phyloP scores from a whole-genome alignment of 2,888 invertebrate species.

The Cristatella mucedo region DNA sequence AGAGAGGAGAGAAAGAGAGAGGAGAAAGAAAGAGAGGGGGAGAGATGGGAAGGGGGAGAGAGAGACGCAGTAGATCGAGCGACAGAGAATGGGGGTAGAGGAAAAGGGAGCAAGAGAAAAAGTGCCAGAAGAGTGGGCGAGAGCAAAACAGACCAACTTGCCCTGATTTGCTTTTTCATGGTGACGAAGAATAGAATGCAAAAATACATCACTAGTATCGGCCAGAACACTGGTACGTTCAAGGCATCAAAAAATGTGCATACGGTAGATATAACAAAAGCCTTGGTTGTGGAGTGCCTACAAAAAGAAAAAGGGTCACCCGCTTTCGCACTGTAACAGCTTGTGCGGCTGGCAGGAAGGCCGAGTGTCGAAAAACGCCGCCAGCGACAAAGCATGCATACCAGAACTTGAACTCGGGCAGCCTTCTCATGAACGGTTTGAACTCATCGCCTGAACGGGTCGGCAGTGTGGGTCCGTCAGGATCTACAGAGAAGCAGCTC shows the following conservation, averaged over 20 bases:
- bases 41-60: no score
- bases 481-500: no score
- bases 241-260: constrained; percentile 95
- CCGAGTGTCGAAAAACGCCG: no score
- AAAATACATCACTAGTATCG: constrained; percentile 98
- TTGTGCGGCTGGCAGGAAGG: no score
- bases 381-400: constrained; percentile 18
- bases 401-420: constrained; percentile 99
- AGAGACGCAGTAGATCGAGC: no score
- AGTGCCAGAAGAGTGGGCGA: background rate
- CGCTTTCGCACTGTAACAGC: no score
- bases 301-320: constrained; percentile 11
- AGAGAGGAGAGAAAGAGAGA: no score
- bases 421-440: constrained; percentile 79
- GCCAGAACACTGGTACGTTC: constrained; percentile 99
- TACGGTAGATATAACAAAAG: constrained; percentile 68
- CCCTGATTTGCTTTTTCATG: constrained; percentile 99
- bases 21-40: no score
- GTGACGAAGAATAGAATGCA: constrained; percentile 93
- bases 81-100: no score
- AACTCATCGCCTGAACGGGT: constrained; percentile 92
- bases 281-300: constrained; percentile 76
- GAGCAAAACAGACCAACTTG: constrained; percentile 39
- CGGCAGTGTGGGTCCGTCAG: constrained; percentile 86
- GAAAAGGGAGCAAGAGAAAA: no score